phyloP scores from a whole-genome alignment of 2,888 invertebrate species.

The Gisinianus flammeolus region DNA sequence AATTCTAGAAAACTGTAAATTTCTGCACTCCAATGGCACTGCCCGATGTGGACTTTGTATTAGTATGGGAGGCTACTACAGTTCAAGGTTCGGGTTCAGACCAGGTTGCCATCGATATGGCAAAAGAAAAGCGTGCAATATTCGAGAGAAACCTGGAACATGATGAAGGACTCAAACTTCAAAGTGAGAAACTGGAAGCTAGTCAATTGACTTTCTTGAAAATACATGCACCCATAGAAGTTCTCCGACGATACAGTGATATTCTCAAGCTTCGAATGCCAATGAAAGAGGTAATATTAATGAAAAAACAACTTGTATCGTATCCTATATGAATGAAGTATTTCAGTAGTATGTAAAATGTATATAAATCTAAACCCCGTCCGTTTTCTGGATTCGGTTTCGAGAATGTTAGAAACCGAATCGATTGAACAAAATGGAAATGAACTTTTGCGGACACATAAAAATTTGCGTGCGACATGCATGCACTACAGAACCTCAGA shows the following conservation, averaged over 20 bases:
- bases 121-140: constrained; percentile 65
- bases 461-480: constrained; percentile 15
- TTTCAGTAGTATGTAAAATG: too few species aligned
- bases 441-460: background rate
- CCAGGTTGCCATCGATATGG: constrained; percentile 62
- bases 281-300: constrained; percentile 81
- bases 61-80: constrained; percentile 73
- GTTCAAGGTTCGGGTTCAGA: constrained; percentile 60
- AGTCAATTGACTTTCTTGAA: constrained; percentile 81
- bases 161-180: constrained; percentile 77
- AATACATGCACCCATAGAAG: constrained; percentile 84
- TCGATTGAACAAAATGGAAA: background rate
- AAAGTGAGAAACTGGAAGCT: constrained; percentile 71
- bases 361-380: too few species aligned
- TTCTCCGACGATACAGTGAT: constrained; percentile 85
- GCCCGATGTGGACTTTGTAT: constrained; percentile 55
- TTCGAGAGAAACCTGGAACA: constrained; percentile 76
- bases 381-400: background rate
- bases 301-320: too few species aligned
- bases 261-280: constrained; percentile 91
- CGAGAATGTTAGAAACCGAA: background rate
- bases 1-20: constrained; percentile 43
- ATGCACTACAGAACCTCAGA: too few species aligned
- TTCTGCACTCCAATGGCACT: constrained; percentile 57
- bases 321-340: too few species aligned